Percentiles rank a stretch among this genome's conserved stretches.
These are phyloP conservation scores for Styela clava DNA, from an alignment of 23 tunicate species.

Conservation along the genomic window DNA sequence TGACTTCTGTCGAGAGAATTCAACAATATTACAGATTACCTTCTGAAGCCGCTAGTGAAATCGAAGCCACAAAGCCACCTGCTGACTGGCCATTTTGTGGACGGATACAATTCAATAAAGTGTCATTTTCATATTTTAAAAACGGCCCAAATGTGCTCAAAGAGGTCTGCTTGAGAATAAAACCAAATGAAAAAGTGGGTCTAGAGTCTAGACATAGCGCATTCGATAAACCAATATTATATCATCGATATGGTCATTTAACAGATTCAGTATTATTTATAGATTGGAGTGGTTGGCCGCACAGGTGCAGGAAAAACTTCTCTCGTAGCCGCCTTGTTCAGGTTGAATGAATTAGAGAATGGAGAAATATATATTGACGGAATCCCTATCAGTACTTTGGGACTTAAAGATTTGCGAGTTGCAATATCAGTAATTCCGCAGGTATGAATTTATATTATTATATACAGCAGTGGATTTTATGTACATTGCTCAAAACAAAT, in stretches of 20 bases:
- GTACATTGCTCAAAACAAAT: no score
- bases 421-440: slow-evolving; percentile 56
- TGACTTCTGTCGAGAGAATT: slow-evolving; percentile 93
- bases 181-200: slow-evolving; percentile 60
- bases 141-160: slow-evolving; percentile 63
- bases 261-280: no score
- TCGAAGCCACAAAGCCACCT: slow-evolving; percentile 23
- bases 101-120: slow-evolving; percentile 27
- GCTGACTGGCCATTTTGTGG: slow-evolving; percentile 60
- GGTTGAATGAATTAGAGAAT: slow-evolving; percentile 30
- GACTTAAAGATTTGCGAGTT: slow-evolving; percentile 35
- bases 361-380: slow-evolving; percentile 46
- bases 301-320: slow-evolving; percentile 84
- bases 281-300: slow-evolving; percentile 65
- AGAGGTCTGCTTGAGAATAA: slow-evolving; percentile 25
- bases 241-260: no score
- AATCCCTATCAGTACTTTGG: slow-evolving; percentile 23
- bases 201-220: no score
- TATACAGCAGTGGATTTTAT: no score
- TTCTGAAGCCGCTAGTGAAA: slow-evolving; percentile 40
- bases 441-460: slow-evolving; percentile 13
- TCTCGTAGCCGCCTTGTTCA: slow-evolving; percentile 40
- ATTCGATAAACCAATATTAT: no score
- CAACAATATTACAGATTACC: slow-evolving; percentile 58
- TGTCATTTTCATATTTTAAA: slow-evolving; percentile 54